phyloP scores from a whole-genome alignment of 2,113 vertebrate genomes.

The Brevimyrus niger region DNA sequence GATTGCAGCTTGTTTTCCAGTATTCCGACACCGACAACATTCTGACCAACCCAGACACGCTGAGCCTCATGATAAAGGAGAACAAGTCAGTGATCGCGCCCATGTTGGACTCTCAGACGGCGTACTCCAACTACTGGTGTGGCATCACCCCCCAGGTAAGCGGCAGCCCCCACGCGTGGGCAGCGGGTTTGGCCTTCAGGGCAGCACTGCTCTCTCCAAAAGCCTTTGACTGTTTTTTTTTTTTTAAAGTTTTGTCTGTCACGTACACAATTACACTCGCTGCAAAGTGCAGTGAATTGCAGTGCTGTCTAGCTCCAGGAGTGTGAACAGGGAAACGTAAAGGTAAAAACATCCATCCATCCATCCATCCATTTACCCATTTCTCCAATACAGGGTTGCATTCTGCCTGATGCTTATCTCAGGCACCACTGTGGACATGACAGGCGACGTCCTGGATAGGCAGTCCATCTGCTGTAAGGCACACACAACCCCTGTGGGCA shows the following conservation, averaged over 20 bases:
- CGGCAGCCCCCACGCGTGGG: not conserved
- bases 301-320: not conserved
- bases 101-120: conserved; percentile 89
- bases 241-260: not conserved
- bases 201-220: not conserved
- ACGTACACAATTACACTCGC: not conserved
- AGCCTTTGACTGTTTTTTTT: not conserved
- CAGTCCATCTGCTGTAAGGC: not conserved
- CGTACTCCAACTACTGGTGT: conserved; percentile 97
- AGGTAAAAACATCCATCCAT: not conserved
- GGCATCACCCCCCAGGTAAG: conserved; percentile 92
- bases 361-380: not conserved
- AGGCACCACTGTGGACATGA: not conserved
- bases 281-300: not conserved
- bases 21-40: conserved; percentile 86
- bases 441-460: not conserved
- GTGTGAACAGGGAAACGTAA: not conserved
- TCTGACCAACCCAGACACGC: conserved; percentile 79
- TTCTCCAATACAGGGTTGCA: not conserved
- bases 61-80: conserved; percentile 72
- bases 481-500: not conserved
- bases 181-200: not conserved
- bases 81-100: conserved; percentile 83
- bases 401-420: not conserved
- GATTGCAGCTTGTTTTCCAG: conserved; percentile 45